These are phyloP conservation scores for Thinocorus orbignyianus DNA, from an alignment of 2,113 vertebrate species.

Conservation along the genomic window DNA sequence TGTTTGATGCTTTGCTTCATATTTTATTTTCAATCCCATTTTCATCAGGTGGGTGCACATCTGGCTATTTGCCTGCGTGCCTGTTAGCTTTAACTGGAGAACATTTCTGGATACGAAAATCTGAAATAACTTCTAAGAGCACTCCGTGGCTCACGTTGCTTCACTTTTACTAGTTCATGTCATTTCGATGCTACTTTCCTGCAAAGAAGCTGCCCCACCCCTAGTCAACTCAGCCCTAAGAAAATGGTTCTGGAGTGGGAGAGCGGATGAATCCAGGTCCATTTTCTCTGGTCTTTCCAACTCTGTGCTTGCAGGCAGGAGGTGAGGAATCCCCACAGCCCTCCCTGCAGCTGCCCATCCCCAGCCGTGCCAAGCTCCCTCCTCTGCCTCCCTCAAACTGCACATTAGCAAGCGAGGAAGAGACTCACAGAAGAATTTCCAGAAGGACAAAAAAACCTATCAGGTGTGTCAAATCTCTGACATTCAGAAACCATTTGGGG, in stretches of 20 bases:
- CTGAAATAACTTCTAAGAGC: background rate
- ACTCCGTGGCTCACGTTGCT: background rate
- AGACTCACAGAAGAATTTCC: conserved; percentile 72
- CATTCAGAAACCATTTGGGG: conserved; percentile 82
- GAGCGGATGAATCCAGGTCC: background rate
- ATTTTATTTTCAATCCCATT: background rate
- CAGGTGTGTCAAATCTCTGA: conserved; percentile 85
- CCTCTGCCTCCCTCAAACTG: conserved; percentile 13
- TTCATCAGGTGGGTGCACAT: background rate
- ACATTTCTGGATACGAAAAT: background rate
- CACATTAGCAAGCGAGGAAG: conserved; percentile 64
- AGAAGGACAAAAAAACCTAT: conserved; percentile 84
- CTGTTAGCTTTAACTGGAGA: background rate
- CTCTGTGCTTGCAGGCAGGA: background rate
- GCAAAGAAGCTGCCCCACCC: background rate
- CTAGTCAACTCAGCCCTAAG: background rate
- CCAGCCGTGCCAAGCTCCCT: background rate
- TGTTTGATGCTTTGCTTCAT: background rate
- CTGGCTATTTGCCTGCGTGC: background rate
- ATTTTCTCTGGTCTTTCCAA: background rate
- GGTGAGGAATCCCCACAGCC: background rate
- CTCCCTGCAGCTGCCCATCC: background rate
- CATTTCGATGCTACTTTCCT: background rate
- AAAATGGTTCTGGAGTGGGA: background rate
- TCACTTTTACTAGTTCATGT: background rate